A percentile compares a stretch with the other conserved stretches of the same genome.
Conservation (phyloP, 2,113 vertebrate species). For the Monopterus albus region DNA sequence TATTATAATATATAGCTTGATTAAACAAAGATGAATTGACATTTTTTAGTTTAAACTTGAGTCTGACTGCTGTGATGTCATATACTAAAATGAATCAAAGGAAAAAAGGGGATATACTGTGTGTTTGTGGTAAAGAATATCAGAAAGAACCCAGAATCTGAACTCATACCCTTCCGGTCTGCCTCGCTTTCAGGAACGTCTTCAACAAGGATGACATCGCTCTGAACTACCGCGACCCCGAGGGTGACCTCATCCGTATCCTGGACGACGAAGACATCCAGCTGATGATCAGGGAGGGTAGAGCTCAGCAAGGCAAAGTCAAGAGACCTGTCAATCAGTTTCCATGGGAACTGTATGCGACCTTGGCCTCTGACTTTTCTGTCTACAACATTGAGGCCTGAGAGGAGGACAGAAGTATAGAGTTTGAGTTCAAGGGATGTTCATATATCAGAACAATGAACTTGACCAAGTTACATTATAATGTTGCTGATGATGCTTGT, state of each 20-base stretch:
- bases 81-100: too few relatives aligned
- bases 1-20: too few relatives aligned
- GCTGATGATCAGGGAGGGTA: conserved; percentile 86
- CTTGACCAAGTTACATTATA: background rate
- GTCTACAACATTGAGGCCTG: conserved; percentile 84
- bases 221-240: conserved; percentile 89
- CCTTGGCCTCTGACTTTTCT: conserved; percentile 81
- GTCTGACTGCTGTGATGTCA: too few relatives aligned
- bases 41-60: too few relatives aligned
- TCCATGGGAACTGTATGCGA: conserved; percentile 90
- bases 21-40: too few relatives aligned
- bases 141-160: too few relatives aligned
- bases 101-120: too few relatives aligned
- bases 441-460: background rate
- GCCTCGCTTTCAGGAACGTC: conserved; percentile 69
- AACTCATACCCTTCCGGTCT: too few relatives aligned
- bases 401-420: conserved; percentile 2
- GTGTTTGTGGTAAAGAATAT: too few relatives aligned
- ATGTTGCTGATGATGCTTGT: background rate
- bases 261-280: conserved; percentile 87
- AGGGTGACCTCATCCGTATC: conserved; percentile 90
- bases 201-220: conserved; percentile 86
- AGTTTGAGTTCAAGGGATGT: background rate
- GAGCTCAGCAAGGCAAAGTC: conserved; percentile 62
- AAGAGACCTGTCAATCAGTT: conserved; percentile 85